Conservation (phyloP, 2,888 invertebrate genomes). For the Tiliacea aurago region DNA sequence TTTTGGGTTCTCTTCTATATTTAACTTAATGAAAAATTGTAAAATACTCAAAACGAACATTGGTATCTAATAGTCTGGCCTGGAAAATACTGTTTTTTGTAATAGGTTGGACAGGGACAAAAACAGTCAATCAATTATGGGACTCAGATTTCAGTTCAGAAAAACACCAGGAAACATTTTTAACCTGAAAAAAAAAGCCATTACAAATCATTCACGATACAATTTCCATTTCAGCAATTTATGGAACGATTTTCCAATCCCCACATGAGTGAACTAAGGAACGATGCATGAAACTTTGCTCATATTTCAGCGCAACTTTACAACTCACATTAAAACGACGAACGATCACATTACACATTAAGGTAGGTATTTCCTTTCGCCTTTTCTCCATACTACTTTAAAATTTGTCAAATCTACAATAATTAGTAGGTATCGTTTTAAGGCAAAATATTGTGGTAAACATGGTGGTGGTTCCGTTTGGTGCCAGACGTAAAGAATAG, state of each 20-base stretch:
- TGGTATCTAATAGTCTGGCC: background rate
- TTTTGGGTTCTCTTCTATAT: background rate
- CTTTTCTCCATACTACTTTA: conserved; percentile 29
- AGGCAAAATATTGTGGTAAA: too few species aligned
- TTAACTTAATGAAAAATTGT: background rate
- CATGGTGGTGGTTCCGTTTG: too few species aligned
- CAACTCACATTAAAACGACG: conserved; percentile 54
- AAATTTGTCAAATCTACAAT: conserved; percentile 15
- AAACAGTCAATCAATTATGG: background rate
- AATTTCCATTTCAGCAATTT: conserved; percentile 14
- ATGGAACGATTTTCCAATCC: conserved; percentile 19
- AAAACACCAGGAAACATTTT: background rate
- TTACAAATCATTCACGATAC: background rate
- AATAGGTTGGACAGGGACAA: background rate
- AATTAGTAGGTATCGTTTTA: background rate
- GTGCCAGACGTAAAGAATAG: too few species aligned
- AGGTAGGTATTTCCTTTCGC: conserved; percentile 26
- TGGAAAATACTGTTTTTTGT: background rate
- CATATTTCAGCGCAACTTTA: conserved; percentile 47
- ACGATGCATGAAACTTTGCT: conserved; percentile 44
- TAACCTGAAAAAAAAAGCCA: background rate
- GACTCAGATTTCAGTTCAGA: background rate
- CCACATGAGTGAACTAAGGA: conserved; percentile 33
- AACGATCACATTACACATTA: conserved; percentile 47
- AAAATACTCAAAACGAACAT: background rate